Evolutionary conservation across 92 coral and sea anemone genomes (phyloP).

Genomic region (Hydrozoanthus gracilis): DNA sequence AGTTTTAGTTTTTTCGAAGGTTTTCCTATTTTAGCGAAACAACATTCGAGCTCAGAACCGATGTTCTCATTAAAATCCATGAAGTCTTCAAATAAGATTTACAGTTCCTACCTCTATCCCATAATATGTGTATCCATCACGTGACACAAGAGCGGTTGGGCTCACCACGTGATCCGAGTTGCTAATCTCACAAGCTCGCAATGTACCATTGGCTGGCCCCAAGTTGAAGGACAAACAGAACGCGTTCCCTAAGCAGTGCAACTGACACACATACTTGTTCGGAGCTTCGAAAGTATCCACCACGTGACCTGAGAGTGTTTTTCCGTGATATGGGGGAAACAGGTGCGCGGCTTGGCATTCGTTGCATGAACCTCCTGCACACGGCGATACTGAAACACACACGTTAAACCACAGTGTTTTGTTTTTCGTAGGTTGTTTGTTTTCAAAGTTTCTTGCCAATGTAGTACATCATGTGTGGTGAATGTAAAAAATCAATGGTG

Average conservation of each 20-base stretch:
- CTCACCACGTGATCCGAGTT: neutral
- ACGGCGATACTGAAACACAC: too few species aligned
- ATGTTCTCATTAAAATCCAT: too few species aligned
- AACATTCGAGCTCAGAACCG: too few species aligned
- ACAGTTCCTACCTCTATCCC: neutral
- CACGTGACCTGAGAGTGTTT: constrained; percentile 16
- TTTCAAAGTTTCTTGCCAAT: too few species aligned
- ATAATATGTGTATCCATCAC: constrained; percentile 4
- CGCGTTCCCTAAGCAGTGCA: neutral
- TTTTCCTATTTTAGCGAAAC: too few species aligned
- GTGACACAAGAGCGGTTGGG: constrained; percentile 10
- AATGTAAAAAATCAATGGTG: too few species aligned
- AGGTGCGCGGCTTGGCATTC: neutral
- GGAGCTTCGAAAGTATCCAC: neutral
- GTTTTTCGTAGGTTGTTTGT: too few species aligned
- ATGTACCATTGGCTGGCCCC: constrained; percentile 3
- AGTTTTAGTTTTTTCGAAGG: too few species aligned
- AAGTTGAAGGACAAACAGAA: constrained; percentile 24
- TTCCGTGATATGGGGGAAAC: neutral
- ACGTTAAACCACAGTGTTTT: too few species aligned
- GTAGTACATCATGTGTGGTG: too few species aligned
- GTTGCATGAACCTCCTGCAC: neutral
- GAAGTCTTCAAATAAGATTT: too few species aligned
- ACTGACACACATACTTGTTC: neutral
- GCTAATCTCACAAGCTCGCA: constrained; percentile 22